Conservation (phyloP, 2,797 vertebrate species). For the Schizopygopsis malacanthus region DNA sequence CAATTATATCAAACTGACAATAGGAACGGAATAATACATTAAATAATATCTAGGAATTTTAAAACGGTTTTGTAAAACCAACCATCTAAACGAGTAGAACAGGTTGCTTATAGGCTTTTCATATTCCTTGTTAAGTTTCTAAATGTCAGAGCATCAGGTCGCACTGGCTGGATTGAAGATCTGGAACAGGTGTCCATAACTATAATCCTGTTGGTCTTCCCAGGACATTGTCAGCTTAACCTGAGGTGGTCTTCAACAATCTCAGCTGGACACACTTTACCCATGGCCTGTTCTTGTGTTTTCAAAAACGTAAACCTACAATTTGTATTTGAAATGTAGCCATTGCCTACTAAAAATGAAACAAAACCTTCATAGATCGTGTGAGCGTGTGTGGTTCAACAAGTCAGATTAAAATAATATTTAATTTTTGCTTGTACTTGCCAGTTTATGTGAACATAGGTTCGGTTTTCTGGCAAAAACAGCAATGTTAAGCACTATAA, state of each 20-base stretch:
- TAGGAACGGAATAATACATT: not conserved
- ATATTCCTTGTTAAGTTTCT: constrained; percentile 56
- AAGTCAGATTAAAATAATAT: not conserved
- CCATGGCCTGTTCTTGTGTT: not conserved
- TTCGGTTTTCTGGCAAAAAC: not conserved
- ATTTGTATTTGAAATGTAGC: not conserved
- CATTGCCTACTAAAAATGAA: not conserved
- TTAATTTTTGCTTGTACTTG: not conserved
- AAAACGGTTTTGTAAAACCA: not conserved
- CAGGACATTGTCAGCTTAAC: constrained; percentile 76
- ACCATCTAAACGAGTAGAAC: not conserved
- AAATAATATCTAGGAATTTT: not conserved
- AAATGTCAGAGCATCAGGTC: constrained; percentile 58
- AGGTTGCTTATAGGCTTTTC: constrained; percentile 48
- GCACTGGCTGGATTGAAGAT: constrained; percentile 69
- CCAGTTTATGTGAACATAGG: not conserved
- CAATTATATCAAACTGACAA: not conserved
- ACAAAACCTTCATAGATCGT: not conserved
- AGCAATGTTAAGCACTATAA: not conserved
- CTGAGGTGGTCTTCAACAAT: constrained; percentile 76
- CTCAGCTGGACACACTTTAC: constrained; percentile 57
- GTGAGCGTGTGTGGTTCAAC: not conserved
- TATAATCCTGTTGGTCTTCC: constrained; percentile 75
- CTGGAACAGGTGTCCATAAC: constrained; percentile 70
- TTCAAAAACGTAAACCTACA: not conserved